Evolutionary conservation across 2,888 invertebrate species (phyloP).

Genomic region (Acanthococcus lagerstroemiae): DNA sequence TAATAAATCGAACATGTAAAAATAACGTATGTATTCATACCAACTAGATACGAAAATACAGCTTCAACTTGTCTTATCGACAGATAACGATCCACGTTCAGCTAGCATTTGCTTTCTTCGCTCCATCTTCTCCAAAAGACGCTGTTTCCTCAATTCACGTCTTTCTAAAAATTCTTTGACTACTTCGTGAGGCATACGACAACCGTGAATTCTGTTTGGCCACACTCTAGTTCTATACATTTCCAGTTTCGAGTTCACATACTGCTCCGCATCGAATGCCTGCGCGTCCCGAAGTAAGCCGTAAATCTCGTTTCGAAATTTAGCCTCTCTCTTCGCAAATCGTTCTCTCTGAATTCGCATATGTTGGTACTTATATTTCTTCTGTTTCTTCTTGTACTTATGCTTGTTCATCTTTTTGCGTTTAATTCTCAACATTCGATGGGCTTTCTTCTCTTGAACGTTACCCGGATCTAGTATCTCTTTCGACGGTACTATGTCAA

Average conservation of each 20-base stretch:
- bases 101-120: conserved; percentile 4
- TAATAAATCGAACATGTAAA: too few species aligned
- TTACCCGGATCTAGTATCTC: conserved; percentile 13
- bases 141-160: not conserved
- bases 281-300: conserved; percentile 10
- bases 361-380: not conserved
- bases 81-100: conserved; percentile 6
- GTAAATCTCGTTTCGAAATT: conserved; percentile 13
- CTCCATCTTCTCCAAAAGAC: not conserved
- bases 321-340: conserved; percentile 6
- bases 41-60: too few species aligned
- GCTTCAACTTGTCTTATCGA: not conserved
- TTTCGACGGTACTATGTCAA: conserved; percentile 14
- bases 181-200: conserved; percentile 12
- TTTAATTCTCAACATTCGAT: conserved; percentile 18
- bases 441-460: conserved; percentile 2
- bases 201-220: conserved; percentile 2
- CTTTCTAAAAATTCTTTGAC: conserved; percentile 15
- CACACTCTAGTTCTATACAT: not conserved
- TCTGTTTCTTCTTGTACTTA: not conserved
- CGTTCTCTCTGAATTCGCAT: conserved; percentile 8
- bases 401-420: conserved; percentile 23
- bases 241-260: conserved; percentile 17
- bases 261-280: conserved; percentile 18
- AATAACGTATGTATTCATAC: too few species aligned